These are phyloP conservation scores for Ophiodon elongatus DNA, from an alignment of 2,113 vertebrate genomes.

Conservation along the genomic window DNA sequence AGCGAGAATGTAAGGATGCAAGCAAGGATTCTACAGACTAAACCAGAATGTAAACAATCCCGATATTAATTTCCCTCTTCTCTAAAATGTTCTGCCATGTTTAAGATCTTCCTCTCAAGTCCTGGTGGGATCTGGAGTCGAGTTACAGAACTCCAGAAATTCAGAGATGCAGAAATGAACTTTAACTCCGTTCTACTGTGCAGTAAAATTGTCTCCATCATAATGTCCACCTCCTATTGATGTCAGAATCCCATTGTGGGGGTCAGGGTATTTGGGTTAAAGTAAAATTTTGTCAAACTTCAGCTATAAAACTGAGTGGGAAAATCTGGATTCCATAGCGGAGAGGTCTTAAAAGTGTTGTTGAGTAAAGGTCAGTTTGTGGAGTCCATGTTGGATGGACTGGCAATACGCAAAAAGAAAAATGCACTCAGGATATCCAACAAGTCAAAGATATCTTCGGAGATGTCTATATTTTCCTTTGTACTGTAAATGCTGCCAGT, in stretches of 20 bases:
- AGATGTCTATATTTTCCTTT: background rate
- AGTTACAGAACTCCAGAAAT: background rate
- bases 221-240: background rate
- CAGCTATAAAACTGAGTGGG: background rate
- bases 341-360: background rate
- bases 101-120: background rate
- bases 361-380: background rate
- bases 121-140: background rate
- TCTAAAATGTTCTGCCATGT: background rate
- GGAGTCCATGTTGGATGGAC: background rate
- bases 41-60: background rate
- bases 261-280: background rate
- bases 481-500: background rate
- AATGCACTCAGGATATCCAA: background rate
- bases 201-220: background rate
- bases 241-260: background rate
- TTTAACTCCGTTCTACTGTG: background rate
- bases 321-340: background rate
- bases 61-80: background rate
- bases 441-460: background rate
- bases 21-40: background rate
- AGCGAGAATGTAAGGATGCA: background rate
- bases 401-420: background rate
- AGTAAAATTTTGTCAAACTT: slow-evolving; percentile 2
- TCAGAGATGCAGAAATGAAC: background rate